These are phyloP conservation scores for Tolypeutes matacus DNA, from an alignment of 2,797 vertebrate species.

Conservation along the genomic window DNA sequence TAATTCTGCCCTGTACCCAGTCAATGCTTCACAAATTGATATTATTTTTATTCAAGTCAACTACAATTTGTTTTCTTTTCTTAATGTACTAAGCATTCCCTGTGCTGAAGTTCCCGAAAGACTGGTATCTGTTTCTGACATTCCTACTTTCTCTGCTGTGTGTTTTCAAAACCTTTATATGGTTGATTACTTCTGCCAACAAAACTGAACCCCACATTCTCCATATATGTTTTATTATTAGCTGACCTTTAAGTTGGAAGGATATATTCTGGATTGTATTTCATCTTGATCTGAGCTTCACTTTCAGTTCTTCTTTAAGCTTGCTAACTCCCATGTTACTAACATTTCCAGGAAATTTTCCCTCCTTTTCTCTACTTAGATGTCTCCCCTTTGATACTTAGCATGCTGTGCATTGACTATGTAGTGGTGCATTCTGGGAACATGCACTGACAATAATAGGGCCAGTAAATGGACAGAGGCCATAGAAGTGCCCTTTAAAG, in stretches of 20 bases:
- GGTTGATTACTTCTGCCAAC: not conserved
- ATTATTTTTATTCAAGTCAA: not conserved
- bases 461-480: too few relatives aligned
- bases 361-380: not conserved
- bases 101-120: not conserved
- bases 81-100: not conserved
- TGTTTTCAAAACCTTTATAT: not conserved
- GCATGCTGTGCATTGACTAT: not conserved
- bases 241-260: not conserved
- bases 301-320: not conserved
- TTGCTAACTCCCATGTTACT: not conserved
- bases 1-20: not conserved
- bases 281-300: not conserved
- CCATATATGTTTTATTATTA: not conserved
- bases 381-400: not conserved
- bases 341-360: not conserved
- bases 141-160: not conserved
- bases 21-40: not conserved
- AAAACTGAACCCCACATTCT: not conserved
- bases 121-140: not conserved
- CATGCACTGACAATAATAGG: not conserved
- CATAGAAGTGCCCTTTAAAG: not conserved
- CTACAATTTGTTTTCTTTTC: not conserved
- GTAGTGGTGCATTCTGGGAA: not conserved
- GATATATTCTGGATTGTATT: not conserved